Percentiles rank a stretch among this genome's conserved stretches.
Conservation (phyloP, 2,797 vertebrate genomes). For the Enteromius argenteus region DNA sequence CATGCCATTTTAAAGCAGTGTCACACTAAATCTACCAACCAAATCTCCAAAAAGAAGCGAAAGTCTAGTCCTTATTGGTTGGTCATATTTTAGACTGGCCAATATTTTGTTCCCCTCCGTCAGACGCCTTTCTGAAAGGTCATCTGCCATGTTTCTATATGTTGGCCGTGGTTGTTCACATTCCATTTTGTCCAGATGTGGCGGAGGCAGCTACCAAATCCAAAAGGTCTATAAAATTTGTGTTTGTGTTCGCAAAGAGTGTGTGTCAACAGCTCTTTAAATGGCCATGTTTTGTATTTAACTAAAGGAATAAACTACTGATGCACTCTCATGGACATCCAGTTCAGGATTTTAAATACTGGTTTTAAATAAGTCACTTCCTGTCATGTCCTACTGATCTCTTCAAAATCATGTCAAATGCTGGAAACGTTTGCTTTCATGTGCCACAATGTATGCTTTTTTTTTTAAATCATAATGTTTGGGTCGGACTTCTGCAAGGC, state of each 20-base stretch:
- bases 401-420: constrained; percentile 60
- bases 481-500: constrained; percentile 71
- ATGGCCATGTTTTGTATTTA: constrained; percentile 40
- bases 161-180: constrained; percentile 36
- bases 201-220: constrained; percentile 46
- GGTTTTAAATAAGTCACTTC: constrained; percentile 49
- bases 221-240: not conserved
- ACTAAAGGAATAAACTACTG: constrained; percentile 41
- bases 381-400: constrained; percentile 64
- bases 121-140: constrained; percentile 87
- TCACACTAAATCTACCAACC: constrained; percentile 5
- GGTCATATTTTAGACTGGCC: constrained; percentile 9
- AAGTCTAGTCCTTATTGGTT: constrained; percentile 22
- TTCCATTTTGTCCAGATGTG: constrained; percentile 36
- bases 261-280: constrained; percentile 38
- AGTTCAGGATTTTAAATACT: constrained; percentile 42
- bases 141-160: constrained; percentile 16
- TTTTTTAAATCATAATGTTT: constrained; percentile 67
- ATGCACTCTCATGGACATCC: constrained; percentile 20
- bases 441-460: constrained; percentile 66
- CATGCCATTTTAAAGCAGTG: not conserved
- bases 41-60: constrained; percentile 3
- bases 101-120: constrained; percentile 34
- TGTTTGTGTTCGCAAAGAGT: not conserved
- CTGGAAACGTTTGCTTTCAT: constrained; percentile 61